Evolutionary conservation across 2,888 invertebrate genomes (phyloP), one percentile per base, ranked within the genome.

Genomic region (Dastarcus helophoroides): DNA sequence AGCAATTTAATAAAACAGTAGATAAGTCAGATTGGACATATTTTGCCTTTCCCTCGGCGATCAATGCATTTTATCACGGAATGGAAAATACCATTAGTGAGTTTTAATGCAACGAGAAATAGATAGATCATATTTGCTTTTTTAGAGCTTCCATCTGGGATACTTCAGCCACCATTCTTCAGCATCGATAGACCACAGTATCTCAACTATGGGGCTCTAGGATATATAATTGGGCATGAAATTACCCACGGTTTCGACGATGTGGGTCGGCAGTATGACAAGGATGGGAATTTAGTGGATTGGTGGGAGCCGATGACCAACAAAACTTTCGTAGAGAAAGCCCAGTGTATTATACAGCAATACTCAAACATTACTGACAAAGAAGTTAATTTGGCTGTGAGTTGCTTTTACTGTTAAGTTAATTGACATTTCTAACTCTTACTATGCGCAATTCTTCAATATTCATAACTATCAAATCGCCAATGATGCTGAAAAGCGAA

Each of bases 251-350:
- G 83, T 4, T 84, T 84, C 47, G 83, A 83, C 51, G 79, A 81
- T 51, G 74, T 48, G 67, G 85, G 90, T 31, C 73, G 88, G 16
- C 84, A 86, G 64, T 90, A 83, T 51, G 86, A 90, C 59, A 76
- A 79, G 37, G 71, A 81, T 40, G 90, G 90, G 8, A 88, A 89
- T 59, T 63, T 89, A 35, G 71, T 79, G 2, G 83, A 88, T 50
- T 90, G 90, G 90, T 90, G 89, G 88, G 75, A 79, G 41, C 67
- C 76, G 27, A 64, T 68, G 37, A 88, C 89, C 1, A 81, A 84
- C 48, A 69, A 73, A 40, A 73, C 74, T 22, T 91, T 85, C 54
- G 62, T 83, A 32, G 68, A 78, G 39, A 79, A 76, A 50, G 79
- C 86, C 0, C 71, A 76, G 50, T 91, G 90, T 54, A 83, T 91